Evolutionary conservation across 1,140 invertebrate genomes (phyloP).

Genomic region (Cherax destructor): DNA sequence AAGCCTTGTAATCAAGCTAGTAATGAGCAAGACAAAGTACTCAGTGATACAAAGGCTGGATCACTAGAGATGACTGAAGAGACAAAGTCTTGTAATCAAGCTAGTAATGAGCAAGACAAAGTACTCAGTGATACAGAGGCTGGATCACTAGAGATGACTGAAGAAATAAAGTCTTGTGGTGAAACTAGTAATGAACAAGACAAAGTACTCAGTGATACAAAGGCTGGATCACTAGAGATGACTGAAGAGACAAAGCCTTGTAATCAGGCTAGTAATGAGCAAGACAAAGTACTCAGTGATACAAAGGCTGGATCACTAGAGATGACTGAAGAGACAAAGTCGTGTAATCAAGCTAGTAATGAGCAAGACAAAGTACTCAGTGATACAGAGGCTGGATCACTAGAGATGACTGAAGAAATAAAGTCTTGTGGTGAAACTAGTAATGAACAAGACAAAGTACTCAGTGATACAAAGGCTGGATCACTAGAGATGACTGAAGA

Average conservation of each 20-base stretch:
- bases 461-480: too few species aligned
- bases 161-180: too few species aligned
- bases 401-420: neutral
- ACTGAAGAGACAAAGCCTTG: too few species aligned
- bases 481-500: too few species aligned
- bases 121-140: neutral
- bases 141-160: too few species aligned
- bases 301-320: neutral
- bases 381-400: neutral
- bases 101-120: neutral
- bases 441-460: neutral
- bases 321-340: neutral
- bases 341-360: neutral
- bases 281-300: too few species aligned
- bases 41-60: neutral
- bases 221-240: too few species aligned
- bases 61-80: neutral
- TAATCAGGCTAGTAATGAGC: too few species aligned
- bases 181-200: too few species aligned
- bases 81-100: neutral
- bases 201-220: too few species aligned
- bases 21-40: neutral
- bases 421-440: neutral
- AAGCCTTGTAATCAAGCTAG: neutral
- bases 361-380: neutral